Base-by-base conservation (phyloP, 2,113 vertebrate species). In the Siphamia tubifer region DNA sequence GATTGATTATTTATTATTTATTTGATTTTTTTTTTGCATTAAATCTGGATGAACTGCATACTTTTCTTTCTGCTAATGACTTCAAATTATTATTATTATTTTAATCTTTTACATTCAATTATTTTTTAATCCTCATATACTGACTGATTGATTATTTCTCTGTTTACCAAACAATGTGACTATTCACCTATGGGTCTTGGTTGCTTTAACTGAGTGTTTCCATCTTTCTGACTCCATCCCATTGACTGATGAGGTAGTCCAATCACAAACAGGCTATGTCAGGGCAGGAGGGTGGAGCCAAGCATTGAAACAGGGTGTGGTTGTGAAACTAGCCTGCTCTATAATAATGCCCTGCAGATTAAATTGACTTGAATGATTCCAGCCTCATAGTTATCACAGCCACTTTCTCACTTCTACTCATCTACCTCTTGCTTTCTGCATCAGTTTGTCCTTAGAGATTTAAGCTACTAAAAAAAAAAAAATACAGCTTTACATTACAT, bases 301-400 rank as follows among this genome's bases (percentile, higher is more conserved):
- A 30, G 47, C 61, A 54, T 39, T 82, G 88, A 89, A 84, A 85
- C 87, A 90, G 82, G 91, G 87, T 91, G 87, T 91, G 88, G 87
- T 84, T 44, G 70, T 87, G 82, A 91, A 91, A 89, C 90, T 48
- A 58, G 52, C 62, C 54, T 82, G 81, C 53, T 64, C 54, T 79
- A 71, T 77, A 77, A 69, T 69, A 84, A 56, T 79, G 53, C 47
- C 35, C 36, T 20, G 39, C 36, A 53, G 68, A 85, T 91, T 92
- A 91, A 92, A 90, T 84, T 82, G 68, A 81, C 36, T 39, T 58
- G 64, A 71, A 71, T 74, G 72, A 30, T 34, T 48, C 20, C 21
- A 31, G 43, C 62, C 19, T 31, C 36, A 53, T 58, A 74, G 61
- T 74, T 75, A 45, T 67, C 66, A 44, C 27, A 65, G 68, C 49